Evolutionary conservation across 2,888 invertebrate genomes (phyloP), one percentile per base, ranked within the genome.

Genomic region (Nomada hirtipes): DNA sequence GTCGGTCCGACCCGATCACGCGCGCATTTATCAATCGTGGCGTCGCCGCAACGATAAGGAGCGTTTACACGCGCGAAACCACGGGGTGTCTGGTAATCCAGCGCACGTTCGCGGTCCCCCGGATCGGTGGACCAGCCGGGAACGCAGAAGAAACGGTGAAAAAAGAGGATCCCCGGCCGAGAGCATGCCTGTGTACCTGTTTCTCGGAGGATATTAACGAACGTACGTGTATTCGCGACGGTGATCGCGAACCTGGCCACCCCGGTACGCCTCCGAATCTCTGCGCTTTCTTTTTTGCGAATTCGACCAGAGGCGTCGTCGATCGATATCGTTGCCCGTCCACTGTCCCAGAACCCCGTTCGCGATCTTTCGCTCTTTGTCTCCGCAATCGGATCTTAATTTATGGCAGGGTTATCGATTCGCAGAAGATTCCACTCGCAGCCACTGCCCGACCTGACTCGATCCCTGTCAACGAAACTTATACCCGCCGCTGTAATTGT

Each of bases 291-390:
- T 78, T 78, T 82, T 86, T 84, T 75, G 63, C 65, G 77, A 84
- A 74, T 79, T 86, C 78, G 75, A 76, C 72, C 84, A 69, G 68
- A 83, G 83, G 85, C 81, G 78, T 84, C 84, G 71, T 74, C 79
- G 78, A 80, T 83, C 76, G 82, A 79, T 83, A 80, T 87, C 72
- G 76, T 78, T 71, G 53, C 57, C 65, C 52, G 36, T 67, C 75
- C 61, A 29, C 50, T 60, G 42, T 60, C 52, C 50, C 29, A 7
- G 20, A 4, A 20, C 55, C 44, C 23, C 18, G 36, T 20, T 60
- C 13, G 23, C 61, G 18, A 20, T 50, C 59, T 57, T 50, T 29
- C 53, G 36, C 63, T 59, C 72, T 76, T 65, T 53, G 64, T 82
- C 76, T 7, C 36, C 4, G 36, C 36, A 36, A 7, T 85, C 76